A percentile compares a stretch with the other conserved stretches of the same genome.
Conservation (phyloP, 1,140 invertebrate species). For the Pachypsylla venusta region DNA sequence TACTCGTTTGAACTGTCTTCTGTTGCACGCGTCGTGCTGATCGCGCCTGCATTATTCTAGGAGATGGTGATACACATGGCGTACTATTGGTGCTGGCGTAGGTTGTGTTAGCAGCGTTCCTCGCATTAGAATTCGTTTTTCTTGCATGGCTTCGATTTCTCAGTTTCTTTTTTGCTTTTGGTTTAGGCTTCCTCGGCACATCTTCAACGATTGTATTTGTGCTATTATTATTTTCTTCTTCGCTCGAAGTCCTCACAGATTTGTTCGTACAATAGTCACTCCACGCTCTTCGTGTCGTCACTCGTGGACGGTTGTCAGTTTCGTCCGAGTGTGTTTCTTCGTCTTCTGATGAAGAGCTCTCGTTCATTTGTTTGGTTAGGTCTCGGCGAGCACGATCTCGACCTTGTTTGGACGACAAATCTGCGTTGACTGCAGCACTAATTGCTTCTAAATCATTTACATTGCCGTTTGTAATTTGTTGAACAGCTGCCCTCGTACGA, state of each 20-base stretch:
- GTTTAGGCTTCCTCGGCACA: neutral
- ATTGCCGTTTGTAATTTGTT: neutral
- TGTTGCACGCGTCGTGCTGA: constrained; percentile 16
- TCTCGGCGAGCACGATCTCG: constrained; percentile 30
- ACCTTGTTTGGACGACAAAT: constrained; percentile 15
- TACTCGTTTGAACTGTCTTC: constrained; percentile 29
- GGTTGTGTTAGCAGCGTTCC: neutral
- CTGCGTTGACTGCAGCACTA: neutral
- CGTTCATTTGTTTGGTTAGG: constrained; percentile 26
- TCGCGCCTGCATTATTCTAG: neutral
- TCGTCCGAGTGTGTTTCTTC: constrained; percentile 29
- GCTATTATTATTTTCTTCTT: constrained; percentile 34
- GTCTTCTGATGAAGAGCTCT: constrained; percentile 31
- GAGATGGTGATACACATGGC: neutral
- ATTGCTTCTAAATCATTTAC: constrained; percentile 3
- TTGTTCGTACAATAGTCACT: constrained; percentile 49
- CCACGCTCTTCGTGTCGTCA: constrained; percentile 57
- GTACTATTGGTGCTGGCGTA: neutral
- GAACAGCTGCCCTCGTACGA: neutral
- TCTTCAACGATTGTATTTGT: neutral
- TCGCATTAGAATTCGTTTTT: neutral
- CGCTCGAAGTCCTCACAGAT: constrained; percentile 39
- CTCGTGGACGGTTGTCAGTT: constrained; percentile 34
- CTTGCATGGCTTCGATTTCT: neutral
- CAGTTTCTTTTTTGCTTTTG: neutral